These are phyloP conservation scores for Zelostemma sp. DNA, from an alignment of 1,140 invertebrate genomes.

Conservation along the genomic window DNA sequence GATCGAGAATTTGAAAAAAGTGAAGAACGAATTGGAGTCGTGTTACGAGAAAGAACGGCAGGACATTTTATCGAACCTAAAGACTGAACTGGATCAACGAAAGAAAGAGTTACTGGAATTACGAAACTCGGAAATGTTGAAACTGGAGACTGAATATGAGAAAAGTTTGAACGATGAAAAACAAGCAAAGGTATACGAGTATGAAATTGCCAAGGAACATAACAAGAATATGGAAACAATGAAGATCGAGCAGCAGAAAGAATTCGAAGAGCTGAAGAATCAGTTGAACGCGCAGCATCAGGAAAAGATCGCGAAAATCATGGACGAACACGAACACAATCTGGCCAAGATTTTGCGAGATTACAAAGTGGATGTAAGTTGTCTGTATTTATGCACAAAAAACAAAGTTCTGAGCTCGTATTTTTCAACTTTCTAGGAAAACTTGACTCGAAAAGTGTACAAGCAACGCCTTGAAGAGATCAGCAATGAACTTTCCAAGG, in stretches of 20 bases:
- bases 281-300: slow-evolving; percentile 66
- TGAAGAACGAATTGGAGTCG: slow-evolving; percentile 59
- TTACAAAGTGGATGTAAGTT: slow-evolving; percentile 66
- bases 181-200: slow-evolving; percentile 53
- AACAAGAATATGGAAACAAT: slow-evolving; percentile 54
- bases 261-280: slow-evolving; percentile 64
- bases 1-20: slow-evolving; percentile 58
- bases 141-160: slow-evolving; percentile 60
- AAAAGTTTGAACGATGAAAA: slow-evolving; percentile 58
- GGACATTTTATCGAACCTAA: slow-evolving; percentile 62
- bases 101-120: slow-evolving; percentile 61
- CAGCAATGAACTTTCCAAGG: slow-evolving; percentile 73
- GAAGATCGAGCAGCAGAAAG: slow-evolving; percentile 60
- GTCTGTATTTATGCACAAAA: no score
- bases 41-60: slow-evolving; percentile 65
- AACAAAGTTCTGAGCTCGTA: no score
- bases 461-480: slow-evolving; percentile 75
- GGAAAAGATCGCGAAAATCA: slow-evolving; percentile 72
- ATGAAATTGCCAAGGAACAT: slow-evolving; percentile 57
- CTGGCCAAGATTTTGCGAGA: slow-evolving; percentile 69
- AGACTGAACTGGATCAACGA: slow-evolving; percentile 58
- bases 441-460: slow-evolving; percentile 75
- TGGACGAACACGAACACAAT: slow-evolving; percentile 72
- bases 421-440: slow-evolving; percentile 71
- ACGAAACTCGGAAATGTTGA: slow-evolving; percentile 59